These are phyloP conservation scores for Gerosis bhagava DNA, from an alignment of 2,888 invertebrate genomes.

Conservation along the genomic window DNA sequence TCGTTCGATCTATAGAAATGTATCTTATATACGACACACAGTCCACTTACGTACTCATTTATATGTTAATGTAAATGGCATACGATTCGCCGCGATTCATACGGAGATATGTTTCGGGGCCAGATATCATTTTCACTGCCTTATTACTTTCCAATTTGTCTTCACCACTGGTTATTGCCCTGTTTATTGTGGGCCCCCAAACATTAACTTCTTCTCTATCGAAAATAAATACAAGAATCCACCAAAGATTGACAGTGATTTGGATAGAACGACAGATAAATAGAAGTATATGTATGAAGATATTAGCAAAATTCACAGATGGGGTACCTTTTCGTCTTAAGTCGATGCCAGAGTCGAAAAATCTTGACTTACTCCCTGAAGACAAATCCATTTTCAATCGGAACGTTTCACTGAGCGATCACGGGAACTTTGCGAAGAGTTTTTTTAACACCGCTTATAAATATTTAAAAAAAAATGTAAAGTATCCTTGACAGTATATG, in stretches of 20 bases:
- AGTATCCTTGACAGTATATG: too few species aligned
- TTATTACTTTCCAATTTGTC: conserved; percentile 82
- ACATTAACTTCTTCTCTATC: conserved; percentile 47
- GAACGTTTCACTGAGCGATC: conserved; percentile 42
- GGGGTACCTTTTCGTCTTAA: conserved; percentile 78
- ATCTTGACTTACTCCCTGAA: conserved; percentile 80
- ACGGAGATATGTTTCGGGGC: conserved; percentile 69
- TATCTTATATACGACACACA: conserved; percentile 60
- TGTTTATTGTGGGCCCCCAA: conserved; percentile 61
- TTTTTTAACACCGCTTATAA: conserved; percentile 17
- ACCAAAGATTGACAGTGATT: conserved; percentile 1
- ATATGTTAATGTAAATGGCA: conserved; percentile 76
- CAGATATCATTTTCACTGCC: conserved; percentile 80
- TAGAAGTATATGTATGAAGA: too few species aligned
- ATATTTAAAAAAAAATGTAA: conserved; percentile 26
- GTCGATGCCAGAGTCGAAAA: conserved; percentile 81
- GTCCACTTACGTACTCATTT: conserved; percentile 80
- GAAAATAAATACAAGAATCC: conserved; percentile 12
- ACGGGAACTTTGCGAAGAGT: conserved; percentile 29
- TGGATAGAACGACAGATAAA: too few species aligned
- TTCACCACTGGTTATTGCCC: conserved; percentile 73
- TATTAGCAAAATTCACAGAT: conserved; percentile 27
- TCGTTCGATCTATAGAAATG: conserved; percentile 47
- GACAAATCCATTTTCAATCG: conserved; percentile 69
- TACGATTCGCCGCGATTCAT: conserved; percentile 71